A percentile compares a stretch with the other conserved stretches of the same genome.
These are phyloP conservation scores for Menura novaehollandiae DNA, from an alignment of 2,113 vertebrate genomes.

Conservation along the genomic window DNA sequence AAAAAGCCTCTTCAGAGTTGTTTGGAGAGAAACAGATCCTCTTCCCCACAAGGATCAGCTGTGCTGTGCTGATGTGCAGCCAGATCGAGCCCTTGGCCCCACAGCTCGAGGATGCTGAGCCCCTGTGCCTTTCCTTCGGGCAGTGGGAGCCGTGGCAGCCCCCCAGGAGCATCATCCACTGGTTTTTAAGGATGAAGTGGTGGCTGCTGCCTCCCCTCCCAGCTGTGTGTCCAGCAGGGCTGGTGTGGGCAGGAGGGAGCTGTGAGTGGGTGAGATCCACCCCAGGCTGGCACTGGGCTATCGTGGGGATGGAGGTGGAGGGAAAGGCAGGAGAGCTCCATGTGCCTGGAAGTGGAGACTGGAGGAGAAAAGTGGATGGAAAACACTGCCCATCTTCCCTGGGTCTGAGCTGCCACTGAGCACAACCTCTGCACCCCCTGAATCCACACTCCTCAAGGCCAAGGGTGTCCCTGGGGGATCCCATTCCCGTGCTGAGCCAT, in stretches of 20 bases:
- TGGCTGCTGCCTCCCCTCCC: not conserved
- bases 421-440: not conserved
- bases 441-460: not conserved
- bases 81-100: not conserved
- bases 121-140: not conserved
- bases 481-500: accelerated
- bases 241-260: not conserved
- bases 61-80: not conserved
- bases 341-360: not conserved
- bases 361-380: not conserved
- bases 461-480: not conserved
- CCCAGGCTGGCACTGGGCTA: not conserved
- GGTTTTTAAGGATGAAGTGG: not conserved
- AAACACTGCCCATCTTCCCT: not conserved
- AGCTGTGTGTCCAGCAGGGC: not conserved
- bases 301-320: accelerated
- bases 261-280: not conserved
- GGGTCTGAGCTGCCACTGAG: not conserved
- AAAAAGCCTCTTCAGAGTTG: constrained; percentile 34
- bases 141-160: not conserved
- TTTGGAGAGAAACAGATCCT: constrained; percentile 33
- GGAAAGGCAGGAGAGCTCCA: not conserved
- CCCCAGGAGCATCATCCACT: too few relatives aligned
- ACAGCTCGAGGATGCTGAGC: not conserved
- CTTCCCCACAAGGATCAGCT: not conserved